These are phyloP conservation scores for Theocolax elegans DNA, from an alignment of 1,140 invertebrate species.

Conservation along the genomic window DNA sequence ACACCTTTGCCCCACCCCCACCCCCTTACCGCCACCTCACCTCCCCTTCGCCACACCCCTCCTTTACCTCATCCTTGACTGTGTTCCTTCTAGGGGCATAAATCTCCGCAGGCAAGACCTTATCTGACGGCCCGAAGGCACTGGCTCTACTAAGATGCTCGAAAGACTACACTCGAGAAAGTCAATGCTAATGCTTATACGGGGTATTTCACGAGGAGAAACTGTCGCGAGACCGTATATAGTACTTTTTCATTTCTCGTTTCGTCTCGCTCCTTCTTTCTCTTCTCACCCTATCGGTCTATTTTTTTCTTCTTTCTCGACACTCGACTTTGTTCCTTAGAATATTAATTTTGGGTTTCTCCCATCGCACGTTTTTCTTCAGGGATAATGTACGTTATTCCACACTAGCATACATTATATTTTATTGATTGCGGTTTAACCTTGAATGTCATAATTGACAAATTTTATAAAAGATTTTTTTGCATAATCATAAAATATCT, in stretches of 20 bases:
- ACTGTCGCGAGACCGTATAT: not conserved
- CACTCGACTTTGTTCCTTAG: not conserved
- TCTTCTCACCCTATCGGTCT: not conserved
- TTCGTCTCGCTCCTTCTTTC: not conserved
- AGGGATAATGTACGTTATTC: too few relatives aligned
- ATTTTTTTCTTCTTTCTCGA: not conserved
- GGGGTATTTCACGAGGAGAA: constrained; percentile 11
- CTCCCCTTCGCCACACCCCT: not conserved
- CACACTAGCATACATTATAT: too few relatives aligned
- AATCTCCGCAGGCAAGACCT: constrained; percentile 24
- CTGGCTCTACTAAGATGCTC: not conserved
- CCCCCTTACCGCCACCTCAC: not conserved
- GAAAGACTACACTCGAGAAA: not conserved
- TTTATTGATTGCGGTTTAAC: too few relatives aligned
- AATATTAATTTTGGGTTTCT: constrained; percentile 2
- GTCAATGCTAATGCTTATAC: constrained; percentile 32
- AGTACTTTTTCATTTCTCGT: constrained; percentile 15
- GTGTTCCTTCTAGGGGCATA: constrained; percentile 19
- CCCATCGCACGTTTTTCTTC: not conserved
- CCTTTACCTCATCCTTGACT: not conserved
- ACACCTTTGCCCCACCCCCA: not conserved
- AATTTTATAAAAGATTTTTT: too few relatives aligned
- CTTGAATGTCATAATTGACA: too few relatives aligned
- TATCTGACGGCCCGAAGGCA: constrained; percentile 34
- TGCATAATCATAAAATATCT: too few relatives aligned